A percentile compares a stretch with the other conserved stretches of the same genome.
These are phyloP conservation scores for Orchesellides sinensis DNA, from an alignment of 2,888 invertebrate genomes.

Conservation along the genomic window DNA sequence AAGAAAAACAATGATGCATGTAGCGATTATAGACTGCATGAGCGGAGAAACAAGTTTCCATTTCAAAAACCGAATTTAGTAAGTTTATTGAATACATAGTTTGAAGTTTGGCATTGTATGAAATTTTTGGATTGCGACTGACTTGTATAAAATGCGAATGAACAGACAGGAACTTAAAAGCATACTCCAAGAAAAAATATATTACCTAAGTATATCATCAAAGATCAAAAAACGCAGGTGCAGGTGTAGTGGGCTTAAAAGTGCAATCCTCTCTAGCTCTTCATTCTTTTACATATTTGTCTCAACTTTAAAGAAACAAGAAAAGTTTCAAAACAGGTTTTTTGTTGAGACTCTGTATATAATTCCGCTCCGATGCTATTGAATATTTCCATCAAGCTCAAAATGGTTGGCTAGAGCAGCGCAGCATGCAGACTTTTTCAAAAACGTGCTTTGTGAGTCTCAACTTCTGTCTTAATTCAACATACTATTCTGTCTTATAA, in stretches of 20 bases:
- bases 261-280: slow-evolving; percentile 22
- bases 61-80: slow-evolving; percentile 25
- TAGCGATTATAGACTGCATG: no score
- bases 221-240: neutral
- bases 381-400: no score
- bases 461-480: no score
- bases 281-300: neutral
- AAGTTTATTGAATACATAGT: no score
- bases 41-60: slow-evolving; percentile 32
- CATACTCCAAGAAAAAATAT: neutral
- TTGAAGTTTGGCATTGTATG: no score
- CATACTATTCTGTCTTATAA: no score
- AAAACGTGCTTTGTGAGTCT: no score
- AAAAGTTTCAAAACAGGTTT: slow-evolving; percentile 49
- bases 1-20: no score
- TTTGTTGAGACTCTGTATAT: no score
- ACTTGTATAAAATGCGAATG: slow-evolving; percentile 31
- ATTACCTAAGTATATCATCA: neutral
- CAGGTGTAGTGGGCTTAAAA: neutral
- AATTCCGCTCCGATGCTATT: no score
- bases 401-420: no score
- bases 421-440: no score
- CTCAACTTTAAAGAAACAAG: slow-evolving; percentile 10
- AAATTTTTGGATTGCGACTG: neutral
- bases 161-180: neutral